Percentiles rank a stretch among this genome's conserved stretches.
phyloP scores from a whole-genome alignment of 2,888 invertebrate genomes.

The Trypoxylon attenuatum region DNA sequence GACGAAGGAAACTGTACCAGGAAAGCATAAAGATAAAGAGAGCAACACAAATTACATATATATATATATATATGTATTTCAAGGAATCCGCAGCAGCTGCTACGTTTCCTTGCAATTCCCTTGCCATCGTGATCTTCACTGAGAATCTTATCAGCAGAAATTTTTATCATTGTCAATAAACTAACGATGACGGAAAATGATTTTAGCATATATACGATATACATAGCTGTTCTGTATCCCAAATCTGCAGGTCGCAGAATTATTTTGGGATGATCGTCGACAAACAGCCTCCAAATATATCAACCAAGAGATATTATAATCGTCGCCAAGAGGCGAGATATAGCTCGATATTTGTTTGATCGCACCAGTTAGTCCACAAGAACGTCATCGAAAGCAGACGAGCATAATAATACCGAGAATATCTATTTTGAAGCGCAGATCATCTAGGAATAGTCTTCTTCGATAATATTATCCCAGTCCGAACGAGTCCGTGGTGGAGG shows the following conservation, averaged over 20 bases:
- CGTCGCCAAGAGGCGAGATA: slow-evolving; percentile 31
- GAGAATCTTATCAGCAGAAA: neutral
- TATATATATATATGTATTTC: too few species aligned
- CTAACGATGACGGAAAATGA: neutral
- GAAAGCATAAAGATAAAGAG: too few species aligned
- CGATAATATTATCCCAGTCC: slow-evolving; percentile 48
- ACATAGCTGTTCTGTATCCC: too few species aligned
- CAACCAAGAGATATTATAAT: slow-evolving; percentile 38
- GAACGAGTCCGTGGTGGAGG: too few species aligned
- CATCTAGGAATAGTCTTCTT: slow-evolving; percentile 40
- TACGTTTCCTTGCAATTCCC: too few species aligned
- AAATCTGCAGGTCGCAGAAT: too few species aligned
- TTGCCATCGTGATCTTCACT: too few species aligned
- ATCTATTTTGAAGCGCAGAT: slow-evolving; percentile 32
- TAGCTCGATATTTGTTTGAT: slow-evolving; percentile 50
- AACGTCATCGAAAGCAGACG: slow-evolving; percentile 33
- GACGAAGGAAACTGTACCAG: too few species aligned
- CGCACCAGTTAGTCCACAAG: slow-evolving; percentile 17
- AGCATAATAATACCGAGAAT: slow-evolving; percentile 35
- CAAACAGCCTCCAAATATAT: neutral
- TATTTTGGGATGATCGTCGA: neutral
- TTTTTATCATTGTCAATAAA: neutral
- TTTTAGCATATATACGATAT: too few species aligned
- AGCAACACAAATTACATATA: too few species aligned
- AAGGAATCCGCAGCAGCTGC: too few species aligned